These are phyloP conservation scores for Guaruba guarouba DNA, from an alignment of 2,113 vertebrate species.

Conservation along the genomic window DNA sequence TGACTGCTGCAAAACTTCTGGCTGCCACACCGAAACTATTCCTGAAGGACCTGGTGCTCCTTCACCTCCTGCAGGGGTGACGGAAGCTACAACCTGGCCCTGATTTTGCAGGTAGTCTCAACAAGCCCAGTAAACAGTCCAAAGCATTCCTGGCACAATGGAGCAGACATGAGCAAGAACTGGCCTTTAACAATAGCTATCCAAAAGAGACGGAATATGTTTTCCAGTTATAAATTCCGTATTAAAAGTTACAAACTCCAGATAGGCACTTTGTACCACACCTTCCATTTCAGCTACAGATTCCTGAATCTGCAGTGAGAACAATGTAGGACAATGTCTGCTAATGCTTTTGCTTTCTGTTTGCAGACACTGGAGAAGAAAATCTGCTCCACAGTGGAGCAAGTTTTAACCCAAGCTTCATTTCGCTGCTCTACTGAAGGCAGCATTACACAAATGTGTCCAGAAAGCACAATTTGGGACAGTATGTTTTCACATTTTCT, in stretches of 20 bases:
- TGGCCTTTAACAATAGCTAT: neutral
- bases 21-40: neutral
- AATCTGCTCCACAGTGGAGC: neutral
- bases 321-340: neutral
- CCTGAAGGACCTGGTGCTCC: slow-evolving; percentile 42
- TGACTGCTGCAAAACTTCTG: neutral
- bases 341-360: slow-evolving; percentile 7
- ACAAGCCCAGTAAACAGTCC: slow-evolving; percentile 13
- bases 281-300: neutral
- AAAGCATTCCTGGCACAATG: neutral
- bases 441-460: neutral
- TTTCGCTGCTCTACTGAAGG: neutral
- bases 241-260: neutral
- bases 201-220: neutral
- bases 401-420: neutral
- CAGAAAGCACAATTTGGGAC: neutral
- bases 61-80: neutral
- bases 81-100: neutral
- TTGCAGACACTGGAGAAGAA: neutral
- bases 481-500: neutral
- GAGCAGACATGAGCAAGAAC: neutral
- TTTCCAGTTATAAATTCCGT: neutral
- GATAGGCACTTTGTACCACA: neutral
- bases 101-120: slow-evolving; percentile 2
- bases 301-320: neutral